Conservation (phyloP, 53 echinoderm and acorn worm genomes). For the Holothuria leucospilota region DNA sequence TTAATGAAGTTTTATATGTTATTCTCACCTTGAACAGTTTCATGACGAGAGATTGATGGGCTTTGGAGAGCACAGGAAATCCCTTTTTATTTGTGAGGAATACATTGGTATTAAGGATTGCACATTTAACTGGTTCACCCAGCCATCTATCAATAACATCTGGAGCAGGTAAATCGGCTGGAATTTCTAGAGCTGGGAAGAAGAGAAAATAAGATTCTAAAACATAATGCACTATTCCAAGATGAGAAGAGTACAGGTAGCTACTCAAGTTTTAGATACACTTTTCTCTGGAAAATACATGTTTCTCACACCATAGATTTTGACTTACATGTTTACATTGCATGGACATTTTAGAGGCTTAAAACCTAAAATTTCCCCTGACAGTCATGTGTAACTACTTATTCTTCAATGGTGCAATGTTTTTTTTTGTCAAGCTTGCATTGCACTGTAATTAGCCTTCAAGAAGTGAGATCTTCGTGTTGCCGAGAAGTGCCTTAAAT, state of each 20-base stretch:
- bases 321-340: too few species aligned
- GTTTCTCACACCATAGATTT: too few species aligned
- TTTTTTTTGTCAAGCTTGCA: background rate
- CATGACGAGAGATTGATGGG: slow-evolving; percentile 83
- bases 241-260: too few species aligned
- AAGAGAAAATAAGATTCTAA: background rate
- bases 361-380: too few species aligned
- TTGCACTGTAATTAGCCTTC: background rate
- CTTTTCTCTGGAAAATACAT: too few species aligned
- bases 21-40: slow-evolving; percentile 83
- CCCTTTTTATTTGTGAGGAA: slow-evolving; percentile 99
- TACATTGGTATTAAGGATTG: slow-evolving; percentile 88
- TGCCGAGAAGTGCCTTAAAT: too few species aligned
- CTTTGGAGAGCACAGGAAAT: slow-evolving; percentile 94
- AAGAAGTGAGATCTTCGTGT: background rate
- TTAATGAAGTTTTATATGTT: too few species aligned
- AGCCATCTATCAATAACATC: slow-evolving; percentile 84
- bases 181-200: slow-evolving; percentile 81
- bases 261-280: too few species aligned
- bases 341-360: too few species aligned
- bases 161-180: slow-evolving; percentile 79
- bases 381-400: background rate
- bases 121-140: slow-evolving; percentile 97
- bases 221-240: background rate
- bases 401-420: background rate